phyloP scores from a whole-genome alignment of 2,888 invertebrate genomes.

The Andrena minutula region DNA sequence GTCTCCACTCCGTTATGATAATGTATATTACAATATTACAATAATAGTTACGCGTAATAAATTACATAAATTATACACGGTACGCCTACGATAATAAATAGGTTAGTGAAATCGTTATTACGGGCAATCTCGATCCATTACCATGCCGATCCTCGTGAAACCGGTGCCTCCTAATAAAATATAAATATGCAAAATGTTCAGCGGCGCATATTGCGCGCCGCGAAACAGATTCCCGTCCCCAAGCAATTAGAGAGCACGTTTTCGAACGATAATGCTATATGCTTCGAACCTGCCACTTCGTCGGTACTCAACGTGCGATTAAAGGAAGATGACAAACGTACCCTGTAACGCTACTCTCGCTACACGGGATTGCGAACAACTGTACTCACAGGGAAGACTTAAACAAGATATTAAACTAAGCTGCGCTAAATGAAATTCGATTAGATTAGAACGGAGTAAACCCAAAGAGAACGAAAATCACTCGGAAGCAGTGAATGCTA shows the following conservation, averaged over 20 bases:
- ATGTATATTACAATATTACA: conserved; percentile 48
- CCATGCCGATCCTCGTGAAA: not conserved
- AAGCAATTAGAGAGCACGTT: not conserved
- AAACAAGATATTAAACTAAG: not conserved
- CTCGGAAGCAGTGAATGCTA: conserved; percentile 7
- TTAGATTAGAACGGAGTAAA: conserved; percentile 1
- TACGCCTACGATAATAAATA: conserved; percentile 51
- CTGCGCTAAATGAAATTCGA: conserved; percentile 9
- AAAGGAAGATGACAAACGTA: conserved; percentile 20
- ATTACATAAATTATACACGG: conserved; percentile 48
- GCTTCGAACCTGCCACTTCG: not conserved
- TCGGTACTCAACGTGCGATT: conserved; percentile 1
- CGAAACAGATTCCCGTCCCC: not conserved
- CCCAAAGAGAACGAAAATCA: not conserved
- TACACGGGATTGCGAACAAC: not conserved
- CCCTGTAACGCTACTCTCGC: not conserved
- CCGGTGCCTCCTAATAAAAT: conserved; percentile 31
- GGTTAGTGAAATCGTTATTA: conserved; percentile 25
- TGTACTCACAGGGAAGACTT: not conserved
- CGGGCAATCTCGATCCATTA: not conserved
- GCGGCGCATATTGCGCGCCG: not conserved
- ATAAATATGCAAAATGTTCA: conserved; percentile 36
- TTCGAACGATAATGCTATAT: not conserved
- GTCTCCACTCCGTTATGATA: conserved; percentile 23
- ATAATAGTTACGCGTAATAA: conserved; percentile 52